A percentile compares a stretch with the other conserved stretches of the same genome.
These are phyloP conservation scores for Cistogaster globosa DNA, from an alignment of 2,888 invertebrate species.

Conservation along the genomic window DNA sequence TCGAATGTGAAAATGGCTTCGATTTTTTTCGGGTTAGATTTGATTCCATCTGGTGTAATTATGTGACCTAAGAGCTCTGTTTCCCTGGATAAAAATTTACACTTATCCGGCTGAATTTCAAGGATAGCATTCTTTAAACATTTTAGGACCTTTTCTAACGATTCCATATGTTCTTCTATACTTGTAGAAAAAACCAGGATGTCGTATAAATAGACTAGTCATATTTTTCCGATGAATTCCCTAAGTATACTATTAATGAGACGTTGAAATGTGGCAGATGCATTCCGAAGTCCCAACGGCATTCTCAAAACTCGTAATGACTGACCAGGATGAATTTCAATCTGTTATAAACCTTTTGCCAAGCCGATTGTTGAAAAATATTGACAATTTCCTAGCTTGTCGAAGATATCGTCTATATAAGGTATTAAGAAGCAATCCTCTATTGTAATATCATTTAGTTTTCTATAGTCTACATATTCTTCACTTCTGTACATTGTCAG, in stretches of 20 bases:
- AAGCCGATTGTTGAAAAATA: background rate
- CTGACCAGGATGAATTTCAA: background rate
- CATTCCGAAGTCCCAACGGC: no score
- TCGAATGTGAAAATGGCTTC: background rate
- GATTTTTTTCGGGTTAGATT: background rate
- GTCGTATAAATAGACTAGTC: background rate
- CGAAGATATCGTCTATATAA: constrained; percentile 83
- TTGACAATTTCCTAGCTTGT: constrained; percentile 2
- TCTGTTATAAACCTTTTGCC: background rate
- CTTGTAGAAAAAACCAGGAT: background rate
- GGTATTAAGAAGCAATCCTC: constrained; percentile 90
- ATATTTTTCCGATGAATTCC: no score
- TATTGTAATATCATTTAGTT: constrained; percentile 73
- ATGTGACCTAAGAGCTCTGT: constrained; percentile 4
- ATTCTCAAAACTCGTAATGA: no score
- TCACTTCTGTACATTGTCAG: no score
- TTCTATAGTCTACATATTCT: background rate
- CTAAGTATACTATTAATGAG: background rate
- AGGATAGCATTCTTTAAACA: background rate
- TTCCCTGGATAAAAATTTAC: background rate
- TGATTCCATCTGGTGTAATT: constrained; percentile 2
- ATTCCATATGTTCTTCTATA: constrained; percentile 3
- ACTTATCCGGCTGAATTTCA: background rate
- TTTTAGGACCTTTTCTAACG: background rate
- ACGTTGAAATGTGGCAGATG: no score